These are phyloP conservation scores for Scomberomorus guttatus DNA, from an alignment of 2,797 vertebrate species.

Conservation along the genomic window DNA sequence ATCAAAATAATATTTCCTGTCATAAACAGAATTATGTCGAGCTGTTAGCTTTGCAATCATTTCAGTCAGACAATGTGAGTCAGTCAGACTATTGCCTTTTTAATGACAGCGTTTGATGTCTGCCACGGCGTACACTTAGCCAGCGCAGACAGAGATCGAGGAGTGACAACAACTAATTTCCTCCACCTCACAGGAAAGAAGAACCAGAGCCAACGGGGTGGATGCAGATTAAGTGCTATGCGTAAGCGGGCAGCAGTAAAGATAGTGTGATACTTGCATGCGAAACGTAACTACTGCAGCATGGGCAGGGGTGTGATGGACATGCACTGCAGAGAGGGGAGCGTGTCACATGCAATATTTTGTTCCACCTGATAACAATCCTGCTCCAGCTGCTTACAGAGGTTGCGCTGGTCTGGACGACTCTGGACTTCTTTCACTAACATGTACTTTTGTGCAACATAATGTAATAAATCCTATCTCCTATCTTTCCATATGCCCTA, in stretches of 20 bases:
- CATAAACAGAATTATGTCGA: slow-evolving; percentile 8
- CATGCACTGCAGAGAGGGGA: neutral
- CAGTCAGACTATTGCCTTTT: slow-evolving; percentile 1
- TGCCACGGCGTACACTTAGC: slow-evolving; percentile 5
- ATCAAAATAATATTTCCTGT: slow-evolving; percentile 4
- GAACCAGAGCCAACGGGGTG: slow-evolving; percentile 25
- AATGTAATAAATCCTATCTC: neutral
- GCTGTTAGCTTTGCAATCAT: slow-evolving; percentile 3
- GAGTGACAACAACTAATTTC: neutral
- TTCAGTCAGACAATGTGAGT: neutral
- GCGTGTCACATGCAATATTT: neutral
- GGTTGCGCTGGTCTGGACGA: neutral
- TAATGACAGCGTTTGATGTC: neutral
- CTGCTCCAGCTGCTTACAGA: neutral
- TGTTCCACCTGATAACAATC: neutral
- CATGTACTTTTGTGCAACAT: too few species aligned
- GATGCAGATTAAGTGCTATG: slow-evolving; percentile 17
- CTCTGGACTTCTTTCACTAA: too few species aligned
- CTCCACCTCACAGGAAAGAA: neutral
- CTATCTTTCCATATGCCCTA: neutral
- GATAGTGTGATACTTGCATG: neutral
- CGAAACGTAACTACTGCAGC: neutral
- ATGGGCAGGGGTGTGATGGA: neutral
- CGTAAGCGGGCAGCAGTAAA: neutral
- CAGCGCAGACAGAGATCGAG: neutral